Percentiles rank a stretch among this genome's conserved stretches.
Evolutionary conservation across 2,888 invertebrate species (phyloP).

Genomic region (Tolmerus cingulatus): DNA sequence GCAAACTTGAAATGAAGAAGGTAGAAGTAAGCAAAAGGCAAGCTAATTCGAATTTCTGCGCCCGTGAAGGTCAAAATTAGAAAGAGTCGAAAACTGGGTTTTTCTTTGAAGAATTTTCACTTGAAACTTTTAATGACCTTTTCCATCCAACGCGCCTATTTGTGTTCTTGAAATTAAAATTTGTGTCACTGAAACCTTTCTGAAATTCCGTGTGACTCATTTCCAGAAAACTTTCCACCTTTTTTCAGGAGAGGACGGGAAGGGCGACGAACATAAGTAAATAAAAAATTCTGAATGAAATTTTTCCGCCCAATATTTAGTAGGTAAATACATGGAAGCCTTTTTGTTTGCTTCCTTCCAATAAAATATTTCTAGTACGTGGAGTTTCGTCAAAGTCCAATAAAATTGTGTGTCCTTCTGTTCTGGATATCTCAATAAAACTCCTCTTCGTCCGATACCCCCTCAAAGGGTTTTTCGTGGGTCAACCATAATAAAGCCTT

Average conservation of each 20-base stretch:
- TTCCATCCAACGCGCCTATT: not conserved
- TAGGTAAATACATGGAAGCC: not conserved
- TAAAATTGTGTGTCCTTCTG: not conserved
- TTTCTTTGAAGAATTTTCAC: not conserved
- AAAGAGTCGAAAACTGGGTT: not conserved
- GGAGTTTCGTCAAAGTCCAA: not conserved
- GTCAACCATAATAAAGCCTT: conserved; percentile 40
- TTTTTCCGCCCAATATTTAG: not conserved
- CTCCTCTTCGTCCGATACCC: not conserved
- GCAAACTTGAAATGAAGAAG: not conserved
- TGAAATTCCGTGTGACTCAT: not conserved
- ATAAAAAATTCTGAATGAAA: not conserved
- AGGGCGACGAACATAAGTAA: not conserved
- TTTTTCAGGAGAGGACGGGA: not conserved
- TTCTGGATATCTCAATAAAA: conserved; percentile 2
- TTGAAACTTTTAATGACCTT: not conserved
- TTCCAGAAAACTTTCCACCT: not conserved
- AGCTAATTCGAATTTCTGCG: not conserved
- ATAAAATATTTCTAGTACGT: not conserved
- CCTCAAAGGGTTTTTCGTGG: conserved; percentile 9
- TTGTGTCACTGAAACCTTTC: not conserved
- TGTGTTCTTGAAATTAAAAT: not conserved
- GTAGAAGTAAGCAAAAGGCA: not conserved
- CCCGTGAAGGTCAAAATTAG: not conserved
- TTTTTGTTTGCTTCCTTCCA: not conserved